Evolutionary conservation across 2,797 vertebrate genomes (phyloP).

Genomic region (Falco berigora): DNA sequence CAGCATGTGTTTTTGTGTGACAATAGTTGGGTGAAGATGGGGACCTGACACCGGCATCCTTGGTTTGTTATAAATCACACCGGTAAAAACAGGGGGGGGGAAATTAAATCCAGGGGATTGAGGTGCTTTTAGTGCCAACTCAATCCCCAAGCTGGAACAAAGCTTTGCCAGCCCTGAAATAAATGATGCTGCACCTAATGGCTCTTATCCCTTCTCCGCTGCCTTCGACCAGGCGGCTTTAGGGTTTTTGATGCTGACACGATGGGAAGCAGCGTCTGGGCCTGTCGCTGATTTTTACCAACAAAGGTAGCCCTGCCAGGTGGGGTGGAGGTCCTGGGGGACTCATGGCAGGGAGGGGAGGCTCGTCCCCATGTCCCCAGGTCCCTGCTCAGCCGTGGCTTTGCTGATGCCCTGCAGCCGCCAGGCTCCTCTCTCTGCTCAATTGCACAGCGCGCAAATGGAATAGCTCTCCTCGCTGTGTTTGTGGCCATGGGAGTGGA

Average conservation of each 20-base stretch:
- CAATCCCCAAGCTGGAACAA: slow-evolving; percentile 46
- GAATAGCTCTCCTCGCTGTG: slow-evolving; percentile 56
- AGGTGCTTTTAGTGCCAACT: not conserved
- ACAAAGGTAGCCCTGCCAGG: not conserved
- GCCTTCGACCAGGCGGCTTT: slow-evolving; percentile 29
- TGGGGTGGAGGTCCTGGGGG: not conserved
- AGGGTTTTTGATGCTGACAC: not conserved
- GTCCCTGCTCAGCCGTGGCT: not conserved
- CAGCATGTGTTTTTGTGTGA: not conserved
- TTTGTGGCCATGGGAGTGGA: slow-evolving; percentile 66
- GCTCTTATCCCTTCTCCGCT: slow-evolving; percentile 34
- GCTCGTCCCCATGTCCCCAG: not conserved
- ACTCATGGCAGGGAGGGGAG: not conserved
- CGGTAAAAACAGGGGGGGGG: not conserved
- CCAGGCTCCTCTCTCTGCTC: slow-evolving; percentile 60
- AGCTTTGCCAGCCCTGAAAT: slow-evolving; percentile 53
- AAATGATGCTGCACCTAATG: slow-evolving; percentile 28
- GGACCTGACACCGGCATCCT: not conserved
- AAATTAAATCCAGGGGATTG: not conserved
- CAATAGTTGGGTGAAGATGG: slow-evolving; percentile 42
- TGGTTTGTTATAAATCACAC: slow-evolving; percentile 45
- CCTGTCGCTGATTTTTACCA: not conserved
- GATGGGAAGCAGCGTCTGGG: not conserved
- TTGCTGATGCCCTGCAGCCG: slow-evolving; percentile 34
- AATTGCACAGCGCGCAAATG: slow-evolving; percentile 60